Evolutionary conservation across 2,888 invertebrate genomes (phyloP).

Genomic region (Drosophila koepferae): DNA sequence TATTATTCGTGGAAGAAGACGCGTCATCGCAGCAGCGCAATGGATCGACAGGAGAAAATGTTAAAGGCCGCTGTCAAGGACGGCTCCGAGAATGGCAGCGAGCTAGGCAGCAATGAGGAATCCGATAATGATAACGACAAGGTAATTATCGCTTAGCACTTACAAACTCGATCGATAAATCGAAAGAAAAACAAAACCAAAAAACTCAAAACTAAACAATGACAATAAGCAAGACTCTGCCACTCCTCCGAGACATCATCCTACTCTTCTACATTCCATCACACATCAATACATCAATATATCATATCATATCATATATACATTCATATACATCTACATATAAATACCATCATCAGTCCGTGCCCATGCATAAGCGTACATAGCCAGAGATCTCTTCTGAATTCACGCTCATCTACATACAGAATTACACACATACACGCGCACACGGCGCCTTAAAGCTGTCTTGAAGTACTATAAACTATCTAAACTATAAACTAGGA

Average conservation of each 20-base stretch:
- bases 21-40: constrained; percentile 94
- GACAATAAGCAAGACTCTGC: constrained; percentile 50
- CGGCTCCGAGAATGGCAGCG: constrained; percentile 92
- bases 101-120: constrained; percentile 93
- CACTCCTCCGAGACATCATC: constrained; percentile 34
- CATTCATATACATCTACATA: constrained; percentile 7
- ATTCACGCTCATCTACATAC: background rate
- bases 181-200: constrained; percentile 6
- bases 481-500: too few relatives aligned
- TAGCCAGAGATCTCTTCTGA: constrained; percentile 9
- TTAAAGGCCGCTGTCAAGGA: constrained; percentile 86
- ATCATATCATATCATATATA: background rate
- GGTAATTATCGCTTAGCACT: constrained; percentile 86
- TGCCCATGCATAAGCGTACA: background rate
- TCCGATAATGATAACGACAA: constrained; percentile 94
- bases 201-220: constrained; percentile 14
- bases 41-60: constrained; percentile 92
- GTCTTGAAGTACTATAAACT: background rate
- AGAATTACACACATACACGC: constrained; percentile 3
- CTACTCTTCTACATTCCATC: constrained; percentile 11
- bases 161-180: constrained; percentile 16
- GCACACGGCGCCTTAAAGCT: background rate
- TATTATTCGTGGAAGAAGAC: constrained; percentile 99
- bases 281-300: constrained; percentile 8
- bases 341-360: constrained; percentile 13